Evolutionary conservation across 1,140 invertebrate genomes (phyloP), one percentile per base, ranked within the genome.

Genomic region (Trichogramma pretiosum): DNA sequence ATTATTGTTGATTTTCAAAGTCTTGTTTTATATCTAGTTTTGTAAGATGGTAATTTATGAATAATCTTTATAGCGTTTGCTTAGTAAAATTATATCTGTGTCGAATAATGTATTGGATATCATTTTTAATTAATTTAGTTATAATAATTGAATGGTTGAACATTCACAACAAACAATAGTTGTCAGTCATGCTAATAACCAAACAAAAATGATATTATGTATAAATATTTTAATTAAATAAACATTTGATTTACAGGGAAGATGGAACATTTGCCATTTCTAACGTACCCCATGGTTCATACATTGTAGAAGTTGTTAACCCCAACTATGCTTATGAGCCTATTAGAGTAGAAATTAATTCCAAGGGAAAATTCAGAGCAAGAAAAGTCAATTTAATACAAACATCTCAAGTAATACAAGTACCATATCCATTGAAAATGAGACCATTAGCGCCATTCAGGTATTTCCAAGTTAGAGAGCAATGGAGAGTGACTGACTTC

Each of bases 311-410:
- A 75, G 81, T 96, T 13, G 67, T 90, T 8, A 85, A 96, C 74
- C 87, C 93, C 5, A 85, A 94, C 60, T 93, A 84, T 60, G 77
- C 85, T 50, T 99, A 93, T 60, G 93, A 97, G 58, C 87, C 90
- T 5, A 82, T 92, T 2, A 76, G 93, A 49, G 89, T 98, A 1
- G 93, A 98, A 72, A 94, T 98, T 38, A 96, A 92, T 64, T 87
- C 84, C 0, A 95, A 93, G 67, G 96, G 96, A 18, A 99, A 98
- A 72, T 92, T 89, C 53, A 77, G 96, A 53, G 94, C 93, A 1
- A 76, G 96, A 37, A 92, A 88, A 75, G 84, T 99, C 0, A 98
- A 98, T 70, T 82, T 92, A 59, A 83, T 99, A 42, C 93, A 98
- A 67, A 89, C 90, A 0, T 85, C 85, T 2, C 79, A 87, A 67